Evolutionary conservation across 2,113 vertebrate species (phyloP), one percentile per base, ranked within the genome.

Genomic region (Mobula hypostoma): DNA sequence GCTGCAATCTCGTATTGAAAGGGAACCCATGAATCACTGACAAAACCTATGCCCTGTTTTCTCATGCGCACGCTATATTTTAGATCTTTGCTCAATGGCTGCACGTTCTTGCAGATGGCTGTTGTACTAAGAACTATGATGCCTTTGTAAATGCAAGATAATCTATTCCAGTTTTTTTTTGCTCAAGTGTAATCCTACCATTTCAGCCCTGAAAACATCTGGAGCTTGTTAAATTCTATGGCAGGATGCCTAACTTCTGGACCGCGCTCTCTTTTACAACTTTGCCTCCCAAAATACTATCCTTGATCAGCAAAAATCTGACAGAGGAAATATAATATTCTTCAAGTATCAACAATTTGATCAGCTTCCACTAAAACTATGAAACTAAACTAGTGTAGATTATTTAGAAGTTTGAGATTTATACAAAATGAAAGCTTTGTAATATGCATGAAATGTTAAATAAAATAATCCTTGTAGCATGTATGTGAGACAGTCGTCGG

Each of bases 191-290:
- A 76, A 93, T 76, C 48, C 40, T 74, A 93, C 91, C 91, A 93
- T 93, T 74, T 93, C 91, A 93, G 36, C 68, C 48, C 91, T 56
- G 36, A 95, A 96, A 92, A 77, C 95, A 95, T 94, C 94, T 95
- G 95, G 95, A 97, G 96, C 8, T 0, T 1, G 82, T 96, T 96
- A 95, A 94, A 94, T 88, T 95, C 91, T 80, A 17, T 74, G 95
- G 80, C 58, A 95, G 92, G 94, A 7, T 95, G n/a, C 94, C 94
- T 90, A 68, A 88, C 94, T 96, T 95, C 36, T 94, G 3, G 91
- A 58, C 27, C 63, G 32, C 24, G 48, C 29, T 27, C 61, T 78
- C 76, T 74, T 56, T 32, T 85, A 63, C 68, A 94, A 90, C 21
- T 79, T 79, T 82, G 94, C 79, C 56, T 94, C 88, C 74, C 87